These are phyloP conservation scores for Rhopalosiphum maidis DNA, from an alignment of 1,140 invertebrate species.

Conservation along the genomic window DNA sequence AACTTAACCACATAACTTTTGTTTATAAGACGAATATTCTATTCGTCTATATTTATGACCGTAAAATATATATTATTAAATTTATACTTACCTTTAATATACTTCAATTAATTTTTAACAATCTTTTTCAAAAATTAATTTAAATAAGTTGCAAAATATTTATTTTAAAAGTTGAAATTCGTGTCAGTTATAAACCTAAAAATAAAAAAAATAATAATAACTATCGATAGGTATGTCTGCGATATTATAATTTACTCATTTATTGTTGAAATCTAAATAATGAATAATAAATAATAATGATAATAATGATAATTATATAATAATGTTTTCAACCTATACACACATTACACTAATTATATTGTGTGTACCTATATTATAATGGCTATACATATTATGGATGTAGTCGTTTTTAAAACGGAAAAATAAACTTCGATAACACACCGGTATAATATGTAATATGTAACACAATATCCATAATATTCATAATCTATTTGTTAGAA, in stretches of 20 bases:
- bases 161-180: background rate
- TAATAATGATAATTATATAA: too few species aligned
- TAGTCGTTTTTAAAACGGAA: too few species aligned
- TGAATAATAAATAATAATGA: too few species aligned
- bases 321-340: too few species aligned
- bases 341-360: too few species aligned
- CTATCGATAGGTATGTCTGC: background rate
- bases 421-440: too few species aligned
- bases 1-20: slow-evolving; percentile 16
- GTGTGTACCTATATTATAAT: too few species aligned
- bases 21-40: background rate
- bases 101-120: slow-evolving; percentile 13
- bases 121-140: background rate
- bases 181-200: too few species aligned
- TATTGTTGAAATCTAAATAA: background rate
- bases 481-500: background rate
- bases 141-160: background rate
- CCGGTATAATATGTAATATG: background rate
- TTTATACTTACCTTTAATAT: slow-evolving; percentile 8
- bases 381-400: too few species aligned
- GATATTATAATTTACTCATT: background rate
- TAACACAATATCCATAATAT: background rate
- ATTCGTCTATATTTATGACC: background rate
- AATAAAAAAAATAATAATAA: background rate
- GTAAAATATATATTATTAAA: slow-evolving; percentile 34